A percentile compares a stretch with the other conserved stretches of the same genome.
phyloP scores from a whole-genome alignment of 2,113 vertebrate species.

The Synchiropus splendidus region DNA sequence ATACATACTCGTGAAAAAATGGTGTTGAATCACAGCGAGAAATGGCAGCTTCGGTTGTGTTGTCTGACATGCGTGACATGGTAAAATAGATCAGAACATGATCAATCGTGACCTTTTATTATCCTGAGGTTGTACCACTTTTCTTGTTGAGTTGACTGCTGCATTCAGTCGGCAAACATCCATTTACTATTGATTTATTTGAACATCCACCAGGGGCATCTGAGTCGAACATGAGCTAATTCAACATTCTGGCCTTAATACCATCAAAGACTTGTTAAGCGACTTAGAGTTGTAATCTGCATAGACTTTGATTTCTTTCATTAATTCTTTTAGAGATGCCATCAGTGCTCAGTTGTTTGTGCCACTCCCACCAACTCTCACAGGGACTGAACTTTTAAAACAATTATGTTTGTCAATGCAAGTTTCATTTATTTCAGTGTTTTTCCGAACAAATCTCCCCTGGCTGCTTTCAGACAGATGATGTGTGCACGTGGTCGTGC shows the following conservation, averaged over 20 bases:
- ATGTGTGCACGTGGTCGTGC: too few relatives aligned
- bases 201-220: background rate
- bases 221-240: background rate
- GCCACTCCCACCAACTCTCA: constrained; percentile 1
- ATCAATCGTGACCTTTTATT: too few relatives aligned
- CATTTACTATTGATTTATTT: constrained; percentile 2
- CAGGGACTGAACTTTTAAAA: too few relatives aligned
- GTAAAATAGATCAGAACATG: too few relatives aligned
- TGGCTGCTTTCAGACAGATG: constrained; percentile 18
- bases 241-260: background rate
- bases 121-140: too few relatives aligned
- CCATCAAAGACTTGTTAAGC: constrained; percentile 11
- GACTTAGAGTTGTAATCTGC: constrained; percentile 1
- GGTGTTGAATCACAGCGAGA: too few relatives aligned
- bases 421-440: constrained; percentile 5
- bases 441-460: constrained; percentile 17
- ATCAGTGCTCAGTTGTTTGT: constrained; percentile 9
- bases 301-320: constrained; percentile 3
- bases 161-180: background rate
- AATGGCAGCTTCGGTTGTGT: too few relatives aligned
- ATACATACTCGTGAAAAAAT: too few relatives aligned
- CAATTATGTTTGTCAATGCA: too few relatives aligned
- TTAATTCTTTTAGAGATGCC: constrained; percentile 4
- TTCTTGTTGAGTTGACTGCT: too few relatives aligned
- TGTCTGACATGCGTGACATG: too few relatives aligned